Percentiles rank a stretch among this genome's conserved stretches.
Conservation (phyloP, 2,113 vertebrate genomes). For the Colistium nudipinnis region DNA sequence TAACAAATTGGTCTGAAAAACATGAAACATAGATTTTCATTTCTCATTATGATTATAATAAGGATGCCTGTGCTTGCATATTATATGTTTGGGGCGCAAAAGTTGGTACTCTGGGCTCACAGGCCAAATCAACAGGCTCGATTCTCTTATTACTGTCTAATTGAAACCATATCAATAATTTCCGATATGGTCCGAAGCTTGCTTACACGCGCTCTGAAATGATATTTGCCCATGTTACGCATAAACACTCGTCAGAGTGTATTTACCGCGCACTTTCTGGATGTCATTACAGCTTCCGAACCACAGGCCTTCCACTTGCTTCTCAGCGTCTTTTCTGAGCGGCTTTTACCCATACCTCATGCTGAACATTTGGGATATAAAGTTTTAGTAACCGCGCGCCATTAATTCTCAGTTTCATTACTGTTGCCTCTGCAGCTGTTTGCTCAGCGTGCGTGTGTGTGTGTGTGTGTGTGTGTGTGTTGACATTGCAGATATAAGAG, state of each 20-base stretch:
- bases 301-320: conserved; percentile 58
- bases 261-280: conserved; percentile 60
- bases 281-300: conserved; percentile 66
- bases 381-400: conserved; percentile 45
- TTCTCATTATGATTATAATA: no score
- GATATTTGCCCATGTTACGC: conserved; percentile 48
- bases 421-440: conserved; percentile 48
- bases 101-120: no score
- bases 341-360: conserved; percentile 58
- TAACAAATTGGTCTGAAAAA: conserved; percentile 39
- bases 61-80: no score
- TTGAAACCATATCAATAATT: background rate
- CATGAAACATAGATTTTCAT: conserved; percentile 27
- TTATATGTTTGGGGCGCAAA: no score
- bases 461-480: conserved; percentile 20
- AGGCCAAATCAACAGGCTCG: background rate
- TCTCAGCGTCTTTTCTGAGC: conserved; percentile 57
- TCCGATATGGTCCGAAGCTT: conserved; percentile 26
- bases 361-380: conserved; percentile 49
- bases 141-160: background rate
- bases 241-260: conserved; percentile 43
- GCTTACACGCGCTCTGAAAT: conserved; percentile 24
- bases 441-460: conserved; percentile 52
- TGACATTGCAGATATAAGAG: conserved; percentile 91
- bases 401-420: conserved; percentile 53